These are phyloP conservation scores for Epirrita christyi DNA, from an alignment of 2,888 invertebrate genomes.

Conservation along the genomic window DNA sequence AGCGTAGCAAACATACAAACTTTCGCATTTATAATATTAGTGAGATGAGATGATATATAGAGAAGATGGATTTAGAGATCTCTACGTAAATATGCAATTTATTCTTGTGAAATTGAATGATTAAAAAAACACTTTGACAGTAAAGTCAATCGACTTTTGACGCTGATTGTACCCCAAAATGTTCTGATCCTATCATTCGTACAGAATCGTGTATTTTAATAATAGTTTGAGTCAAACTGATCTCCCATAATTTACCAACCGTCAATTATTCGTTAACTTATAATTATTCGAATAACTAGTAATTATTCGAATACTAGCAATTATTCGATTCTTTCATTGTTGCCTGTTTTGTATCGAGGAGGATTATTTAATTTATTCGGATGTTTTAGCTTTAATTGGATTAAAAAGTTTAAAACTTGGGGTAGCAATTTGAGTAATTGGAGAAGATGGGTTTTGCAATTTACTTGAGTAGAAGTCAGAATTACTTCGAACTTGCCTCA, in stretches of 20 bases:
- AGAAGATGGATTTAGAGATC: too few species aligned
- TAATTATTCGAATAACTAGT: constrained; percentile 38
- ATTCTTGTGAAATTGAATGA: too few species aligned
- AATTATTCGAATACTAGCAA: constrained; percentile 35
- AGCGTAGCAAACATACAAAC: too few species aligned
- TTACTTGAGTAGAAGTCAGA: background rate
- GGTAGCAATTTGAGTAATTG: constrained; percentile 26
- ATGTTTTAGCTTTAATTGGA: constrained; percentile 34
- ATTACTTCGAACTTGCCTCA: too few species aligned
- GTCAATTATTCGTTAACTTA: constrained; percentile 38
- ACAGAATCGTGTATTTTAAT: constrained; percentile 36
- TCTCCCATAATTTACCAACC: constrained; percentile 37
- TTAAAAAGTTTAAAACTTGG: constrained; percentile 21
- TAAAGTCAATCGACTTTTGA: constrained; percentile 1
- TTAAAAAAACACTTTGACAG: background rate
- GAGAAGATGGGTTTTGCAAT: background rate
- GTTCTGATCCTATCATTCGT: constrained; percentile 40
- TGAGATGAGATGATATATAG: too few species aligned
- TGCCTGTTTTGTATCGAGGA: constrained; percentile 29
- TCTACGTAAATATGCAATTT: too few species aligned
- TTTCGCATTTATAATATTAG: too few species aligned
- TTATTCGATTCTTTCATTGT: constrained; percentile 38
- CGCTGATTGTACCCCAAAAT: constrained; percentile 24
- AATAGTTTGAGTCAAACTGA: constrained; percentile 35
- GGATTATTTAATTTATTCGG: constrained; percentile 35